Base-by-base conservation (phyloP, 2,797 vertebrate genomes). In the Mormyrops boulengeri region DNA sequence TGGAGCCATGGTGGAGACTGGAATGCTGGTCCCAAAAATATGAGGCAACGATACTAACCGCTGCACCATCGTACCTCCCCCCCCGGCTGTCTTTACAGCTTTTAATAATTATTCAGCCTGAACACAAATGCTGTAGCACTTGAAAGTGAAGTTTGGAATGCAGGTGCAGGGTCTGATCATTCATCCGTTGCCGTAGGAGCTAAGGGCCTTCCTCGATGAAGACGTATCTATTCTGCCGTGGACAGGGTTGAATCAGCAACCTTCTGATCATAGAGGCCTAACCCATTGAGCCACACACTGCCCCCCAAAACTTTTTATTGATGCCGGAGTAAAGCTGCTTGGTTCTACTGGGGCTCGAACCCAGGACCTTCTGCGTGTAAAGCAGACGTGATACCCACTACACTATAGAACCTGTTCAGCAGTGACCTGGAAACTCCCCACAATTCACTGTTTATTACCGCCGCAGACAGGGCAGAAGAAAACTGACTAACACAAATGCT, bases 341-440 rank as follows among this genome's bases (percentile, higher is more conserved):
- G 92, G 91, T 93, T 93, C 91, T 92, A 92, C 90, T 91, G 92
- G 92, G 92, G 90, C 90, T 92, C 89, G 90, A 92, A 92, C 92
- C 93, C 92, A 93, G 92, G 91, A 92, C 91, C 90, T 92, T 92
- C 91, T 93, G 92, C 91, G 89, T 93, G 92, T 92, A 93, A 93
- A 93, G 92, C 92, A 93, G 93, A 93, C 91, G 90, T 94, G 93
- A 93, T 94, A 93, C 93, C 93, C 93, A 89, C 92, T 93, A 93
- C 93, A 94, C 93, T 92, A 93, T 93, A 92, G 92, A 94, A 94
- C 93, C 93, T 9, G 5, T 19, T 7, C 0, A 3, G 38, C 0
- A 5, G 3, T 7, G 0, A 9, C 0, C 17, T 1, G 34, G 73
- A 44, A 80, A n/a, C 7, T 7, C 41, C 19, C 17, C 17, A 2